A percentile compares a stretch with the other conserved stretches of the same genome.
Conservation (phyloP, 2,113 vertebrate species). For the Actenoides hombroni region DNA sequence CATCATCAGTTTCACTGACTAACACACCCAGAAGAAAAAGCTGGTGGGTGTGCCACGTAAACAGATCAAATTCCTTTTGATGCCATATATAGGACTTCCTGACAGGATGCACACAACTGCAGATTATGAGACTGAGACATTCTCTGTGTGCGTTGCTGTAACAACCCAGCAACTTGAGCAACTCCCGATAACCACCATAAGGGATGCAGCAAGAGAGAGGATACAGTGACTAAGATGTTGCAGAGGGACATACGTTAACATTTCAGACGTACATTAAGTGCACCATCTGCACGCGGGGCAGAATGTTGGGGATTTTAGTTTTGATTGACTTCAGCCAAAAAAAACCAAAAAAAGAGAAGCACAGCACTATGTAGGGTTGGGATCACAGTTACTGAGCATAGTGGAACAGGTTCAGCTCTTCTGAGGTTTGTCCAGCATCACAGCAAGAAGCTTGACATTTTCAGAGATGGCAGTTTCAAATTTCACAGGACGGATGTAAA, state of each 20-base stretch:
- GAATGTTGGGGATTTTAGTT: background rate
- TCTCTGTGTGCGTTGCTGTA: background rate
- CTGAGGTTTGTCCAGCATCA: background rate
- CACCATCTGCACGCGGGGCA: background rate
- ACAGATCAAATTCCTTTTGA: background rate
- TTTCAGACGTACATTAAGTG: background rate
- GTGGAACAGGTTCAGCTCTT: background rate
- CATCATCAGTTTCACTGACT: background rate
- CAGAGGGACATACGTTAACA: background rate
- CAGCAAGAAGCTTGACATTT: background rate
- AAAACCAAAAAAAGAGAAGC: background rate
- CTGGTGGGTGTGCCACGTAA: background rate
- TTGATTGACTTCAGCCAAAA: background rate
- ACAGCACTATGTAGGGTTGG: background rate
- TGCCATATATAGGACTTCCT: accelerated
- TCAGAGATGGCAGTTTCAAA: background rate
- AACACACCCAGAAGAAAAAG: background rate
- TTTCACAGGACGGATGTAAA: background rate
- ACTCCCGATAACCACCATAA: background rate
- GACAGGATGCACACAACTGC: background rate
- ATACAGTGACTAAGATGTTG: background rate
- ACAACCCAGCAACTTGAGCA: background rate
- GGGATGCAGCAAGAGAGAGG: background rate
- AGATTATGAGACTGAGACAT: background rate
- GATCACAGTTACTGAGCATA: background rate